phyloP scores from a whole-genome alignment of 2,888 invertebrate species.

The Dermolepida albohirtum region DNA sequence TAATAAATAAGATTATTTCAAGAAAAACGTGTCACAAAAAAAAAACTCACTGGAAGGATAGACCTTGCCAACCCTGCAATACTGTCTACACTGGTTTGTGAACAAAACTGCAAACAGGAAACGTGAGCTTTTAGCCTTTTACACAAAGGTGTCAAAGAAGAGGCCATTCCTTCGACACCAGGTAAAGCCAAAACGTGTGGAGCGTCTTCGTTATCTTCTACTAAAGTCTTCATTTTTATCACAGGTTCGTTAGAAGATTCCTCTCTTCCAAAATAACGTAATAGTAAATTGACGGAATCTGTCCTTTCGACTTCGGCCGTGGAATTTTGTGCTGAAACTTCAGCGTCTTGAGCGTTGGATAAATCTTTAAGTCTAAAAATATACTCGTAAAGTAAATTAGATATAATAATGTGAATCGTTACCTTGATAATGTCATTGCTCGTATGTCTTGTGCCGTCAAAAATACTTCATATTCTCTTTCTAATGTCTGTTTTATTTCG shows the following conservation, averaged over 20 bases:
- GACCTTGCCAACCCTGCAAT: no score
- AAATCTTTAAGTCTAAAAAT: constrained; percentile 67
- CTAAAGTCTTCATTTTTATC: constrained; percentile 11
- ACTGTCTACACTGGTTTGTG: no score
- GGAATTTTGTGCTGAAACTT: neutral
- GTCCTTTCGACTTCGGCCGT: constrained; percentile 2
- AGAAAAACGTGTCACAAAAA: no score
- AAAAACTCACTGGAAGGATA: neutral
- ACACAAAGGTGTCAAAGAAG: constrained; percentile 68
- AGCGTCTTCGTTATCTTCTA: constrained; percentile 24
- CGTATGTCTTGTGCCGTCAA: constrained; percentile 89
- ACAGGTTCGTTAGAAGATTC: constrained; percentile 58
- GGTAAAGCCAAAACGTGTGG: constrained; percentile 72
- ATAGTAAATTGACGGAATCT: constrained; percentile 69
- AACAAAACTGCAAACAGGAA: no score
- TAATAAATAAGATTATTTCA: no score
- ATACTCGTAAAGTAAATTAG: neutral
- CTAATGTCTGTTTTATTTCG: constrained; percentile 93
- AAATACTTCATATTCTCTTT: constrained; percentile 88
- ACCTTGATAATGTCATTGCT: constrained; percentile 80
- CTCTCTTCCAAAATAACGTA: constrained; percentile 75
- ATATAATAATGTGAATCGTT: constrained; percentile 38
- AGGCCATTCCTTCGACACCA: constrained; percentile 77
- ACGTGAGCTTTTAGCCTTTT: constrained; percentile 63
- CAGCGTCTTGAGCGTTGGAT: constrained; percentile 59